Evolutionary conservation across 2,888 invertebrate species (phyloP).

Genomic region (Gasteruption jaculator): DNA sequence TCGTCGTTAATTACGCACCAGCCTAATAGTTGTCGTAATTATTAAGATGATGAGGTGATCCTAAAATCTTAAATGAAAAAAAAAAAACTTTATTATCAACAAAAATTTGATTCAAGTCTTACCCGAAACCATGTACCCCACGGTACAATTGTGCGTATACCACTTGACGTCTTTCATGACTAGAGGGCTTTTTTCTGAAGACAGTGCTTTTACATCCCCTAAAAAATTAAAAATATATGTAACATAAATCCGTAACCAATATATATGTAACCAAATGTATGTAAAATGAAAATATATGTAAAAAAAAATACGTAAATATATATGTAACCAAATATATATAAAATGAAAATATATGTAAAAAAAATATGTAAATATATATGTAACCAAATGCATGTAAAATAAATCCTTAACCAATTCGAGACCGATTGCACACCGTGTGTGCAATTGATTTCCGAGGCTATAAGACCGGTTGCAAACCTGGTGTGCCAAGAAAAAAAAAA

Average conservation of each 20-base stretch:
- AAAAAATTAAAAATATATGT: slow-evolving; percentile 26
- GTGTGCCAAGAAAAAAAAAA: no score
- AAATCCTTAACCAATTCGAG: no score
- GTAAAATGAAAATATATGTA: background rate
- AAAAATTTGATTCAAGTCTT: slow-evolving; percentile 30
- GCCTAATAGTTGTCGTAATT: no score
- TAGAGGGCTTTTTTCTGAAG: slow-evolving; percentile 81
- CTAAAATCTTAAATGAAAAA: no score
- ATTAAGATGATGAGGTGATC: background rate
- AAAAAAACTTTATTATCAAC: slow-evolving; percentile 1
- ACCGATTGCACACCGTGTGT: no score
- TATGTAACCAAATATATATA: background rate
- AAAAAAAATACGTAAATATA: background rate
- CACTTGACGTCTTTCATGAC: slow-evolving; percentile 90
- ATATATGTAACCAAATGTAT: background rate
- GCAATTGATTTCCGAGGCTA: no score
- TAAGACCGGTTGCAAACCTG: no score
- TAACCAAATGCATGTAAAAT: no score
- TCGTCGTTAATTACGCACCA: background rate
- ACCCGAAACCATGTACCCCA: slow-evolving; percentile 85
- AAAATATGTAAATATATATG: background rate
- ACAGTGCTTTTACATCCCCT: slow-evolving; percentile 88
- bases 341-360: background rate
- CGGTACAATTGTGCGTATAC: slow-evolving; percentile 82
- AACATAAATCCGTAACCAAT: background rate